Base-by-base conservation (phyloP, 1,140 invertebrate species). In the Drosophila equinoxialis region DNA sequence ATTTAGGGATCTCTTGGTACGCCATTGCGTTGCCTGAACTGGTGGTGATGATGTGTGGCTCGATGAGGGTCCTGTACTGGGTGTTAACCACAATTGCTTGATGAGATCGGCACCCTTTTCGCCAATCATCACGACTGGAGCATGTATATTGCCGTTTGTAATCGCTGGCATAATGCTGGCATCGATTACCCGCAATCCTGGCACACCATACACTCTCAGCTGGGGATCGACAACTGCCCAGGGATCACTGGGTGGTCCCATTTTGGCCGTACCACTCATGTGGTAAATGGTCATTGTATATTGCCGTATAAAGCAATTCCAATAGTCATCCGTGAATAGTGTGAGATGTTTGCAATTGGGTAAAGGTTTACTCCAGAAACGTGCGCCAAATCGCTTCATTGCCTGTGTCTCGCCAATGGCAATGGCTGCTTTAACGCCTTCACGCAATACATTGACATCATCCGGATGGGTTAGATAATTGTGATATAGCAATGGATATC, bases 31-130 rank as follows among this genome's bases (percentile, higher is more conserved):
- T n/a, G 55, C 55, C 8, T 73, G 69, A 8, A n/a, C 61, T n/a
- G 23, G 39, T 0, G 20, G 17, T 17, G 10, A 26, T 0, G 11
- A 39, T 10, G 35, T 8, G 3, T 65, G 55, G 6, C 23, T 45
- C n/a, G 35, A 30, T 2, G 55, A 11, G 0, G 74, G 64, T n/a
- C 37, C 60, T 1, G 81, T 65, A 10, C 41, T 80, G 8, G 74
- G 83, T 8, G 84, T 80, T 2, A 94, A 74, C 96, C 96, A 97
- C 39, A 95, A 92, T 64, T 94, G 93, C 85, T 97, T 97, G 6
- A 98, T 96, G 87, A 98, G 87, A 92, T 98, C 97, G 0, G 97
- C 94, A 0, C 96, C 97, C 90, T 98, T 98, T 86, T 99, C 98
- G 0, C 93, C 98, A n/a, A 99, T 97, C 97, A 98, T 98, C 8